Conservation (phyloP, 2,888 invertebrate genomes). For the Epistrophella euchroma region DNA sequence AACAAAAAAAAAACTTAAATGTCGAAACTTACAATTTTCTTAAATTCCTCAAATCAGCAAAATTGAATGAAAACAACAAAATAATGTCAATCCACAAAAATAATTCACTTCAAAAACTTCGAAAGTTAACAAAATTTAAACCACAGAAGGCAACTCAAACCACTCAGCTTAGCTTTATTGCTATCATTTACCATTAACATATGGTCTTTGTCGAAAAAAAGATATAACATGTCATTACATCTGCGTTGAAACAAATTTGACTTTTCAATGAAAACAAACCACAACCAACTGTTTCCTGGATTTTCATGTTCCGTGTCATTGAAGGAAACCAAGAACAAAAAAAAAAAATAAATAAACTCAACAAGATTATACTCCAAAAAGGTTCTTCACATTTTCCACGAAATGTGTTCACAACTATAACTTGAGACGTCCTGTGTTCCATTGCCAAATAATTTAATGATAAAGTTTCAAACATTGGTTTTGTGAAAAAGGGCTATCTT, state of each 20-base stretch:
- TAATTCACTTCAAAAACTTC: conserved; percentile 26
- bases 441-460: conserved; percentile 69
- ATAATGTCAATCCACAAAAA: conserved; percentile 23
- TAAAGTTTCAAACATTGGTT: conserved; percentile 51
- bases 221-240: conserved; percentile 67
- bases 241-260: conserved; percentile 68
- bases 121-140: conserved; percentile 13
- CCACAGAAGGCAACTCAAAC: conserved; percentile 45
- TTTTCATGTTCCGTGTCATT: conserved; percentile 68
- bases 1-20: not conserved
- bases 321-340: not conserved
- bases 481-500: conserved; percentile 45
- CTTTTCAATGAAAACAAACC: conserved; percentile 45
- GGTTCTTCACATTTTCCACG: conserved; percentile 47
- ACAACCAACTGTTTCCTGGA: conserved; percentile 65
- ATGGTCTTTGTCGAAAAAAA: conserved; percentile 45
- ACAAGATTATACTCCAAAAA: conserved; percentile 26
- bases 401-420: conserved; percentile 29
- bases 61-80: conserved; percentile 24
- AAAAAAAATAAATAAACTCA: not conserved
- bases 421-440: conserved; percentile 32
- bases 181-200: conserved; percentile 71
- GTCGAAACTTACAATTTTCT: conserved; percentile 3
- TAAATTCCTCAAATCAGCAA: conserved; percentile 23
- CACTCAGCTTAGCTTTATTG: conserved; percentile 42